phyloP scores from a whole-genome alignment of 2,113 vertebrate species.

The Beaufortia kweichowensis region DNA sequence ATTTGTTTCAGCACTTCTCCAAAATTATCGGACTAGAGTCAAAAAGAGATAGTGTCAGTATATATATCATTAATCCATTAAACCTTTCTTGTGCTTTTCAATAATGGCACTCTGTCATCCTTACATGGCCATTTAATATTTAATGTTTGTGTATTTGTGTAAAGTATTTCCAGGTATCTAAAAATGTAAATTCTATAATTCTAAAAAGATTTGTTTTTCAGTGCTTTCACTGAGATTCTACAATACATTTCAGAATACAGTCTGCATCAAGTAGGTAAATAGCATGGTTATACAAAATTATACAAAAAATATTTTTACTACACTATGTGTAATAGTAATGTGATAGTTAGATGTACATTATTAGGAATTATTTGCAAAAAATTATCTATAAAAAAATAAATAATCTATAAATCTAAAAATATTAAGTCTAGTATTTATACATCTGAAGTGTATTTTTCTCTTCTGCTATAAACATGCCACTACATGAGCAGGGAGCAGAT shows the following conservation, averaged over 20 bases:
- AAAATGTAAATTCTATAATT: too few relatives aligned
- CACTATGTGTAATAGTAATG: not conserved
- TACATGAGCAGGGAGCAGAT: not conserved
- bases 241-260: too few relatives aligned
- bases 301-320: too few relatives aligned
- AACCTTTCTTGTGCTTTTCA: not conserved
- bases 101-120: not conserved
- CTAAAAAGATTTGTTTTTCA: too few relatives aligned
- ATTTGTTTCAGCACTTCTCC: conserved; percentile 67
- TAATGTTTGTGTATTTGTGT: too few relatives aligned
- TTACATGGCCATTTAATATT: not conserved
- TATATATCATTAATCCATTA: not conserved
- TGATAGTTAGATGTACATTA: too few relatives aligned
- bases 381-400: too few relatives aligned
- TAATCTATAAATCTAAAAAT: too few relatives aligned
- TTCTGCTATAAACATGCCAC: not conserved
- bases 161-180: too few relatives aligned
- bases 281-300: too few relatives aligned
- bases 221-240: too few relatives aligned
- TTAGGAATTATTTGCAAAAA: not conserved
- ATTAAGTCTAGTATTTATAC: not conserved
- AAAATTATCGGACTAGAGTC: conserved; percentile 60
- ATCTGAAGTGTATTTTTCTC: not conserved
- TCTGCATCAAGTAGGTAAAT: too few relatives aligned
- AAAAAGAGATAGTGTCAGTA: not conserved